phyloP scores from a whole-genome alignment of 1,140 invertebrate genomes.

The Scaptodrosophila lebanonensis region DNA sequence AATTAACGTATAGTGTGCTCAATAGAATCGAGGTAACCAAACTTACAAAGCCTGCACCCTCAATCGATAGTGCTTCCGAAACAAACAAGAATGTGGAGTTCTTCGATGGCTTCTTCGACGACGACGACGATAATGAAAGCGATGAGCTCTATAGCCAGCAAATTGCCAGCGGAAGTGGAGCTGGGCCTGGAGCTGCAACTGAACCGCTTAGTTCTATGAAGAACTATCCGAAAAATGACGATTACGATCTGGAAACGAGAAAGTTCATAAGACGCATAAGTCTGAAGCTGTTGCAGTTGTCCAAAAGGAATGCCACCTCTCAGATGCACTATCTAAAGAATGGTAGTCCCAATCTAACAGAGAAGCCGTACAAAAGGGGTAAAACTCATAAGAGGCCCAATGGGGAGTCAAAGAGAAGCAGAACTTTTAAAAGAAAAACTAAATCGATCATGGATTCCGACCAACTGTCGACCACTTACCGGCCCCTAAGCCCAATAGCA shows the following conservation, averaged over 20 bases:
- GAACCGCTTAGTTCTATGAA: too few relatives aligned
- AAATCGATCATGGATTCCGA: too few relatives aligned
- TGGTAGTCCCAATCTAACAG: neutral
- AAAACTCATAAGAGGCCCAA: neutral
- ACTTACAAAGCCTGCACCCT: neutral
- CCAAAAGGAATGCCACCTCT: slow-evolving; percentile 5
- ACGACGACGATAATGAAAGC: slow-evolving; percentile 10
- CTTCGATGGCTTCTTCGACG: neutral
- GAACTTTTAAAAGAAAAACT: too few relatives aligned
- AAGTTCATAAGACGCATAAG: slow-evolving; percentile 9
- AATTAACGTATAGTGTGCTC: too few relatives aligned
- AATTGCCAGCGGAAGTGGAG: slow-evolving; percentile 12
- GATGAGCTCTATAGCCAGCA: neutral
- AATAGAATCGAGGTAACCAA: neutral
- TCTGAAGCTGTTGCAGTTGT: slow-evolving; percentile 1
- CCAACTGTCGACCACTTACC: neutral
- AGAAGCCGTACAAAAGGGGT: neutral
- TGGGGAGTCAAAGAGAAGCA: too few relatives aligned
- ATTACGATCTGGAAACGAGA: slow-evolving; percentile 3
- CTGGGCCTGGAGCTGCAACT: neutral
- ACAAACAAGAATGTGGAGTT: neutral
- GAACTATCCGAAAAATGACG: too few relatives aligned
- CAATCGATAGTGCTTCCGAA: neutral
- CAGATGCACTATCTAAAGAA: too few relatives aligned
- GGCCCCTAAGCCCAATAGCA: neutral